Base-by-base conservation (phyloP, 2,113 vertebrate genomes). In the Pseudorhombus dupliciocellatus region DNA sequence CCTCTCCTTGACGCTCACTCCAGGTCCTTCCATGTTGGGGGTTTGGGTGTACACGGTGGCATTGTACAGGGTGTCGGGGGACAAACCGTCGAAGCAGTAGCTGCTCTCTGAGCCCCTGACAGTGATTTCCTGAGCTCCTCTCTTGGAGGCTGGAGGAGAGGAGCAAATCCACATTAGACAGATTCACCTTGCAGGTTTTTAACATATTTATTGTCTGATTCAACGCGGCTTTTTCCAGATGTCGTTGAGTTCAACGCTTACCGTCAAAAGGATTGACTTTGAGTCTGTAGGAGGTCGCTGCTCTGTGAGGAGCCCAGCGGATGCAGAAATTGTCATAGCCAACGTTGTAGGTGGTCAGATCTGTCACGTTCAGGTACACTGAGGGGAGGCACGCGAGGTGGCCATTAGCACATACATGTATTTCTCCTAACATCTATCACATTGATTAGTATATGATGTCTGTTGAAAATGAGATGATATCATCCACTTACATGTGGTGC, bases 321-420 rank as follows among this genome's bases (percentile, higher is more conserved):
- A 98, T 85, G 89, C 98, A 99, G 90, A 96, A 96, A 1, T 92
- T 92, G 75, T 99, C 95, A 81, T 96, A 96, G 50, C 93, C 95
- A 4, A 98, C 93, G 24, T 97, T 94, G 85, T 98, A 97, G 53
- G 92, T 96, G 82, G 73, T 94, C 84, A 98, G 88, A 85, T 95
- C 96, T 9, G 95, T 95, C 81, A 99, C 96, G 56, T 98, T 99
- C 87, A 99, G 91, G 90, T 97, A 98, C 58, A 99, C 98, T 99
- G 80, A 42, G 60, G 66, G 22, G 26, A 73, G 71, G n/a, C n/a
- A 42, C 25, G 44, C 16, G 21, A 18, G 25, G 65, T 9, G 16
- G 6, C 18, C 28, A 5, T 75, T 60, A 22, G 28, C 25, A 0
- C 55, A 30, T 3, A 7, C 16, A 21, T 16, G 7, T 26, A 61